These are phyloP conservation scores for Ormyrus nitidulus DNA, from an alignment of 2,888 invertebrate species.

Conservation along the genomic window DNA sequence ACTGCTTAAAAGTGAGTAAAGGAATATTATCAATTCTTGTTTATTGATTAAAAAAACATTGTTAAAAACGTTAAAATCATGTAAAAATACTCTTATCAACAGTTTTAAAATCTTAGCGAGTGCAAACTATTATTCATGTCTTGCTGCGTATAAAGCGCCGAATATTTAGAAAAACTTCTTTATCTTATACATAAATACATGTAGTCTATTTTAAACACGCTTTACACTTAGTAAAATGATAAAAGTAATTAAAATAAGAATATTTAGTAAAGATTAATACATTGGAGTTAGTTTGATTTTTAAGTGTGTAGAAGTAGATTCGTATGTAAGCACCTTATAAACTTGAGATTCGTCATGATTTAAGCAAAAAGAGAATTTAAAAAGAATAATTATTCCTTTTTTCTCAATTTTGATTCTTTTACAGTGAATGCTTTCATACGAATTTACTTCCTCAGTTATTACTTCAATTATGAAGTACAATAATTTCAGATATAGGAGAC, in stretches of 20 bases:
- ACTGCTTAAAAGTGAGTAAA: constrained; percentile 33
- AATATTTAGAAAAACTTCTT: constrained; percentile 38
- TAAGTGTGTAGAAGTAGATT: constrained; percentile 45
- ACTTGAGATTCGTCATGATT: no score
- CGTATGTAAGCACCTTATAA: no score
- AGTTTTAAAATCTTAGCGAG: constrained; percentile 51
- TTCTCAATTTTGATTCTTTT: no score
- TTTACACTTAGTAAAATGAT: constrained; percentile 36
- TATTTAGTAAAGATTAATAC: constrained; percentile 41
- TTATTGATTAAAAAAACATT: constrained; percentile 29
- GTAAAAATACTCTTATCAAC: constrained; percentile 31
- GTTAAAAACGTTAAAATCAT: constrained; percentile 31
- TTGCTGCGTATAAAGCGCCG: constrained; percentile 35
- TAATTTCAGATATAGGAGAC: constrained; percentile 37
- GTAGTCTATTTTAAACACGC: constrained; percentile 38
- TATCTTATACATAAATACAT: constrained; percentile 37
- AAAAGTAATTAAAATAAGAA: constrained; percentile 51
- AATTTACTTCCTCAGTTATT: neutral
- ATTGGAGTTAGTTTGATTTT: constrained; percentile 53
- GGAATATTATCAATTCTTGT: constrained; percentile 26
- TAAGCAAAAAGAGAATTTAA: no score
- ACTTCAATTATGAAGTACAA: constrained; percentile 55
- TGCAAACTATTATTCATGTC: constrained; percentile 45
- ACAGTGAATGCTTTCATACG: no score
- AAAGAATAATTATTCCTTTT: no score